Percentiles rank a stretch among this genome's conserved stretches.
Evolutionary conservation across 1,140 invertebrate species (phyloP).

Genomic region (Zaprionus ghesquierei): DNA sequence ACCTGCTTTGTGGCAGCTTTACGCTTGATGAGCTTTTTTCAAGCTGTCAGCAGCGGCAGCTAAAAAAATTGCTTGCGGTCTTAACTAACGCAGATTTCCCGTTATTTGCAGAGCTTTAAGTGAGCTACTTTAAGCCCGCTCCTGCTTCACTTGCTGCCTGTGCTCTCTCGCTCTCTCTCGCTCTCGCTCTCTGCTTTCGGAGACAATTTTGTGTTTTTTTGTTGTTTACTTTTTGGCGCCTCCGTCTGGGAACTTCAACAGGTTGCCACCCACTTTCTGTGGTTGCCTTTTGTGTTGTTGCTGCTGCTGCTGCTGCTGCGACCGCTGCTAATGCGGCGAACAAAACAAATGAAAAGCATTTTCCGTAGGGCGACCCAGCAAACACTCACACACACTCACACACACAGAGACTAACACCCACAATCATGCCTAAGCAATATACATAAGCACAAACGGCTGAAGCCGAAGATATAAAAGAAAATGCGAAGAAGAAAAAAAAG

Average conservation of each 20-base stretch:
- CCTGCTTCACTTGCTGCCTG: not conserved
- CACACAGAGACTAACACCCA: constrained; percentile 10
- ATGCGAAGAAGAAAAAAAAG: constrained; percentile 15
- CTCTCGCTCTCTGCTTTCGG: constrained; percentile 15
- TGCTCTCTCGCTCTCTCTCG: not conserved
- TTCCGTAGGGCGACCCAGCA: constrained; percentile 39
- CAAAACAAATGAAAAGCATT: constrained; percentile 61
- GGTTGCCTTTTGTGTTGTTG: constrained; percentile 22
- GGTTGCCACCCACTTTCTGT: constrained; percentile 62
- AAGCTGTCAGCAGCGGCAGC: not conserved
- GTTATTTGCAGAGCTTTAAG: constrained; percentile 21
- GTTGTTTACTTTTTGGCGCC: constrained; percentile 45
- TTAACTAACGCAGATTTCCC: constrained; percentile 17
- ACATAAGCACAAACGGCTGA: constrained; percentile 18
- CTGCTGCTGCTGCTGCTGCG: constrained; percentile 21
- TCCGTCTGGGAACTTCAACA: constrained; percentile 58
- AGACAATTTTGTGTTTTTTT: constrained; percentile 27
- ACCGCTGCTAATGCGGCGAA: constrained; percentile 37
- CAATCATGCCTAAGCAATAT: constrained; percentile 7
- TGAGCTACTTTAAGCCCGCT: not conserved
- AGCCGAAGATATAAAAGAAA: constrained; percentile 13
- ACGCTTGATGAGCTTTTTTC: constrained; percentile 16
- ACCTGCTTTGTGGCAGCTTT: constrained; percentile 1
- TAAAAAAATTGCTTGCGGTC: not conserved
- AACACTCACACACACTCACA: constrained; percentile 15